Evolutionary conservation across 2,113 vertebrate species (phyloP).

Genomic region (Sylvia atricapilla): DNA sequence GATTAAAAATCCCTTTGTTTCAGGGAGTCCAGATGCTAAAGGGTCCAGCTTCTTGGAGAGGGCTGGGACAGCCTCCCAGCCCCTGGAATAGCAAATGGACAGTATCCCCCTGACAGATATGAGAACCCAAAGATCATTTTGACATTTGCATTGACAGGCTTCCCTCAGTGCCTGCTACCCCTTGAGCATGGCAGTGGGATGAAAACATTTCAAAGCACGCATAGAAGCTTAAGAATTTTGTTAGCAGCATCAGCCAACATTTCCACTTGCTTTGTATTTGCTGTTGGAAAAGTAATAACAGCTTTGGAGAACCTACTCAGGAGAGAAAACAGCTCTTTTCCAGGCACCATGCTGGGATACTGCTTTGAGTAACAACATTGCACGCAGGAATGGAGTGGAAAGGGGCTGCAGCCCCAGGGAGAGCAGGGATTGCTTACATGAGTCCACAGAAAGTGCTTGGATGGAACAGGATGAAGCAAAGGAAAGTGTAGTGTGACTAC

Average conservation of each 20-base stretch:
- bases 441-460: not conserved
- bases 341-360: slow-evolving; percentile 2
- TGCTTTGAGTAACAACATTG: slow-evolving; percentile 65
- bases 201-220: slow-evolving; percentile 47
- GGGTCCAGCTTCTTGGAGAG: not conserved
- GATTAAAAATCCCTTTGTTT: slow-evolving; percentile 1
- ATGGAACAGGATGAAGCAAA: slow-evolving; percentile 26
- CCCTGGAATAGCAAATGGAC: not conserved
- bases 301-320: slow-evolving; percentile 35
- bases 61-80: not conserved
- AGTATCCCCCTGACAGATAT: not conserved
- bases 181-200: not conserved
- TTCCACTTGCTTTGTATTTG: slow-evolving; percentile 59
- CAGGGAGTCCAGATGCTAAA: not conserved
- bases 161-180: not conserved
- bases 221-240: slow-evolving; percentile 41
- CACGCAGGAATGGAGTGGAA: slow-evolving; percentile 16
- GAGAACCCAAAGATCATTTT: not conserved
- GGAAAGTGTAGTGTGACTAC: not conserved
- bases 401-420: slow-evolving; percentile 7
- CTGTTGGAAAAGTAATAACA: slow-evolving; percentile 62
- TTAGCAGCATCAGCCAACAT: slow-evolving; percentile 46
- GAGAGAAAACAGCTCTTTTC: slow-evolving; percentile 58
- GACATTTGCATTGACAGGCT: not conserved
- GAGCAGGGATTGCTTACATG: not conserved